Evolutionary conservation across 2,888 invertebrate genomes (phyloP).

Genomic region (Dynastes tityus): DNA sequence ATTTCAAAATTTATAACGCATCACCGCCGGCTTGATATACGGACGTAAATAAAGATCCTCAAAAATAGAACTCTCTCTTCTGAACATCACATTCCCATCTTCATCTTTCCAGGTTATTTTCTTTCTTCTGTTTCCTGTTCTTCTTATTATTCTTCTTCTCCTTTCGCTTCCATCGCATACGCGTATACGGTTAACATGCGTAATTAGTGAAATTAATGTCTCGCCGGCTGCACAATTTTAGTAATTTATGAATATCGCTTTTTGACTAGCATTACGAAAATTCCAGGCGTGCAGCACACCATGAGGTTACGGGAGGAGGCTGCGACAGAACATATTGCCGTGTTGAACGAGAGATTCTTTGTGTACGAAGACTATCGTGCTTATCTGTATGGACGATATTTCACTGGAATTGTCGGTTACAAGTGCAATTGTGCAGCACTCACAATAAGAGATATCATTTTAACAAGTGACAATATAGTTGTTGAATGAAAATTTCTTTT

Average conservation of each 20-base stretch:
- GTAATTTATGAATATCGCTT: conserved; percentile 45
- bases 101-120: conserved; percentile 1
- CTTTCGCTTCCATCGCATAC: neutral
- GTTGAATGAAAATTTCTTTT: no score
- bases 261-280: conserved; percentile 41
- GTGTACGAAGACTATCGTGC: neutral
- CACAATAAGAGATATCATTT: no score
- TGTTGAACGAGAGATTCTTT: conserved; percentile 9
- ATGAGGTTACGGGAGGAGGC: conserved; percentile 13
- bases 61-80: neutral
- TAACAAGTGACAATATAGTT: no score
- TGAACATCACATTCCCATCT: conserved; percentile 8
- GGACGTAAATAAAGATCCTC: neutral
- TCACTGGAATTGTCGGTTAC: no score
- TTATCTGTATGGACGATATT: neutral
- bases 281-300: conserved; percentile 22
- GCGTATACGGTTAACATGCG: conserved; percentile 35
- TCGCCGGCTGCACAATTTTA: conserved; percentile 48
- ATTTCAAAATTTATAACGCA: conserved; percentile 22
- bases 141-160: conserved; percentile 4
- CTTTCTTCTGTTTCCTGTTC: conserved; percentile 10
- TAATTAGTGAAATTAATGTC: conserved; percentile 53
- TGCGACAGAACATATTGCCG: conserved; percentile 13
- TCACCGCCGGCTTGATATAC: conserved; percentile 7
- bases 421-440: no score